A percentile compares a stretch with the other conserved stretches of the same genome.
These are phyloP conservation scores for Neuroscelio doddi DNA, from an alignment of 2,888 invertebrate genomes.

Conservation along the genomic window DNA sequence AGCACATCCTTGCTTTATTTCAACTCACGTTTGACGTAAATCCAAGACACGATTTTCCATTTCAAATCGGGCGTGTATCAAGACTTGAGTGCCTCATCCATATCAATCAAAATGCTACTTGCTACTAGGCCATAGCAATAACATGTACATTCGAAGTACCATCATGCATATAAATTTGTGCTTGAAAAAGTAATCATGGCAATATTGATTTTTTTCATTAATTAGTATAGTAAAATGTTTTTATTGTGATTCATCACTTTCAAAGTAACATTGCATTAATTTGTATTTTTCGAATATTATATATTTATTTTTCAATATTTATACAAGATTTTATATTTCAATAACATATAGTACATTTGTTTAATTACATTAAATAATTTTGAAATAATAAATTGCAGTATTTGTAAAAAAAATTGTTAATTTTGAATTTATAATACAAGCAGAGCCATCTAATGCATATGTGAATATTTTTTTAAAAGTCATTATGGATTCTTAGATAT, in stretches of 20 bases:
- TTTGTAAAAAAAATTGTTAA: no score
- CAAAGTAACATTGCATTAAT: neutral
- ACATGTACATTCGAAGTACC: no score
- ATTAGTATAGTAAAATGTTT: neutral
- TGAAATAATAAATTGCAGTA: no score
- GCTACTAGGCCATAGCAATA: no score
- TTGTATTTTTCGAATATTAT: no score
- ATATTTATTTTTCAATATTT: neutral
- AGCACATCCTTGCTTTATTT: constrained; percentile 62
- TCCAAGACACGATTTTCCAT: constrained; percentile 68
- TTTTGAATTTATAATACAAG: neutral
- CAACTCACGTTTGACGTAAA: constrained; percentile 68
- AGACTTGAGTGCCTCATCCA: constrained; percentile 65
- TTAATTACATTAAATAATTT: no score
- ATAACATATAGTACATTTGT: neutral
- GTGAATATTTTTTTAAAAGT: neutral
- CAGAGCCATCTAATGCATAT: neutral
- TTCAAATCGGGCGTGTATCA: constrained; percentile 70
- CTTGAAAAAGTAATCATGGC: neutral
- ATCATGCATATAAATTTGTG: constrained; percentile 12
- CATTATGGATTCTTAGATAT: no score
- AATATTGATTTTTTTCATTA: no score
- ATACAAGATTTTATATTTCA: neutral
- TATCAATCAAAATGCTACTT: constrained; percentile 62
- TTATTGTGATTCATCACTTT: neutral